Evolutionary conservation across 2,113 vertebrate species (phyloP).

Genomic region (Tyrannus savana): DNA sequence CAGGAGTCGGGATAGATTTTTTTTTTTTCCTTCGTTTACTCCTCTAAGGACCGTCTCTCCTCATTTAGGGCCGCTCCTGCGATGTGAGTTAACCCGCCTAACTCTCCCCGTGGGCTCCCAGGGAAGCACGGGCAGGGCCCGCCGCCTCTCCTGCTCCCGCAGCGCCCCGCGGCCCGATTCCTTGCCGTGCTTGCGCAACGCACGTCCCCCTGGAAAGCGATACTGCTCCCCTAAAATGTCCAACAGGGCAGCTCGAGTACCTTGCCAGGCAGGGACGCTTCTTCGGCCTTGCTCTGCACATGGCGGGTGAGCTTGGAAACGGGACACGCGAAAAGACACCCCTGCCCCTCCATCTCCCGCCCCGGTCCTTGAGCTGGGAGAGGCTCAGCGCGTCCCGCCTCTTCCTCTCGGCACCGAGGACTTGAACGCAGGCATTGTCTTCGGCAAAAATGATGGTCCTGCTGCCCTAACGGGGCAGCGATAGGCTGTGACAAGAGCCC

Average conservation of each 20-base stretch:
- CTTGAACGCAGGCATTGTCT: background rate
- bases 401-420: background rate
- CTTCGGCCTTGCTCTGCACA: background rate
- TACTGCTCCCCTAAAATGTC: background rate
- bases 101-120: background rate
- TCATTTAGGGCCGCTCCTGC: background rate
- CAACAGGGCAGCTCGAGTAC: too few relatives aligned
- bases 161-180: background rate
- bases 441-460: background rate
- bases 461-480: background rate
- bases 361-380: background rate
- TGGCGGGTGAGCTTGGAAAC: background rate
- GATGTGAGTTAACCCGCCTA: too few relatives aligned
- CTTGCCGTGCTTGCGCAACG: background rate
- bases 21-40: background rate
- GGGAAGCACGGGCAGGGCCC: background rate
- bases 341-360: rapidly evolving
- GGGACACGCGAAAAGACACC: background rate
- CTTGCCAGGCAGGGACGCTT: background rate
- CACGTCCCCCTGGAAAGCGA: background rate
- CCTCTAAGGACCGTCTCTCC: background rate
- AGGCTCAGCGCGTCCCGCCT: background rate
- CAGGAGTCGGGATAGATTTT: background rate
- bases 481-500: background rate
- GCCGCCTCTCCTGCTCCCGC: background rate